These are phyloP conservation scores for Xanthorhoe spadicearia DNA, from an alignment of 2,888 invertebrate genomes.

Conservation along the genomic window DNA sequence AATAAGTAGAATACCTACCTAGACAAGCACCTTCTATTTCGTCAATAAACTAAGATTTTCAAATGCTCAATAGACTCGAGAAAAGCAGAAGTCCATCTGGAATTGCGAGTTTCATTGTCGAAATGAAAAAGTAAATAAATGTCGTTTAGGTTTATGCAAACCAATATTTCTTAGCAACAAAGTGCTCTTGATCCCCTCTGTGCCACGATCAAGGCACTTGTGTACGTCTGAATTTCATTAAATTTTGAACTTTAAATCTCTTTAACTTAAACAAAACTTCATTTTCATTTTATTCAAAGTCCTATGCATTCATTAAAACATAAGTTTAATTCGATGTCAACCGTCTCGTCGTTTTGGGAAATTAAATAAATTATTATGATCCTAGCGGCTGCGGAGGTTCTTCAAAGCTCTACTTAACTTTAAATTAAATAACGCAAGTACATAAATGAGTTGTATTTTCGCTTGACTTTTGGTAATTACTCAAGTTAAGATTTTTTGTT, in stretches of 20 bases:
- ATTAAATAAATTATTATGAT: conserved; percentile 37
- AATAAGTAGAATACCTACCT: too few relatives aligned
- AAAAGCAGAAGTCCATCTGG: conserved; percentile 2
- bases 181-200: conserved; percentile 7
- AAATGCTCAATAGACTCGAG: too few relatives aligned
- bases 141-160: conserved; percentile 23
- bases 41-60: too few relatives aligned
- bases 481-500: conserved; percentile 1
- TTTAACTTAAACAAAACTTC: background rate
- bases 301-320: conserved; percentile 14
- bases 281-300: conserved; percentile 1
- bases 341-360: conserved; percentile 24
- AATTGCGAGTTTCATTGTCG: conserved; percentile 4
- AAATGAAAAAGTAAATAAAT: conserved; percentile 30
- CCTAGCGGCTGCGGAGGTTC: conserved; percentile 6
- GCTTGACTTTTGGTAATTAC: background rate
- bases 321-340: conserved; percentile 28
- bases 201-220: conserved; percentile 10
- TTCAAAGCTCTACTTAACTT: conserved; percentile 13
- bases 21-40: too few relatives aligned
- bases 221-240: conserved; percentile 6
- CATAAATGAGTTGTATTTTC: conserved; percentile 20
- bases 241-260: conserved; percentile 6
- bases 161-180: conserved; percentile 22
- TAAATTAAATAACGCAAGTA: conserved; percentile 23